Percentiles rank a stretch among this genome's conserved stretches.
Evolutionary conservation across 2,797 vertebrate genomes (phyloP).

Genomic region (Pangasius macronema): DNA sequence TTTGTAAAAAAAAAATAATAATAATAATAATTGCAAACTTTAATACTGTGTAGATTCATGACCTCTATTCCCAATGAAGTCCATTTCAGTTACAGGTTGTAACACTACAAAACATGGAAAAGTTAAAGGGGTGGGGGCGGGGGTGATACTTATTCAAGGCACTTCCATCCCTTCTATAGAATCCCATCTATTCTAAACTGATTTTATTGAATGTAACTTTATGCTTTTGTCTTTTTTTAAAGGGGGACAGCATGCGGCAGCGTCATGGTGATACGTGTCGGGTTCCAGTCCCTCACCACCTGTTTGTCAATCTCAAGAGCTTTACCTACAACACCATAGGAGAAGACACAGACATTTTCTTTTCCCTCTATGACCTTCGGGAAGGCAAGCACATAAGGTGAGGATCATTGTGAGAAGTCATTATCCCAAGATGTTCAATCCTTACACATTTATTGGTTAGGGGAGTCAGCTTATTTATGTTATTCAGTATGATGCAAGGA

Average conservation of each 20-base stretch:
- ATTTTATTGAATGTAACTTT: background rate
- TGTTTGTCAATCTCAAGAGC: conserved; percentile 97
- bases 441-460: background rate
- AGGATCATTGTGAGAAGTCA: background rate
- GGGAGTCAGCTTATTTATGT: background rate
- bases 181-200: background rate
- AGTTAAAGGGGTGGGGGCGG: background rate
- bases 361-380: conserved; percentile 92
- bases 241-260: conserved; percentile 89
- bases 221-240: conserved; percentile 2
- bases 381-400: conserved; percentile 98
- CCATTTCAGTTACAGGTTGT: background rate
- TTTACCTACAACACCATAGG: conserved; percentile 99
- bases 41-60: background rate
- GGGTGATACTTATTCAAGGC: background rate
- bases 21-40: background rate
- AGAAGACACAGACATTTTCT: conserved; percentile 96
- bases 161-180: background rate
- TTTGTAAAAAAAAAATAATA: background rate
- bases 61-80: background rate
- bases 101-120: background rate
- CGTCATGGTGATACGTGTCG: conserved; percentile 91
- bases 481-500: background rate
- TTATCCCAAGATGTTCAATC: background rate
- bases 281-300: conserved; percentile 93